Base-by-base conservation (phyloP, 1,140 invertebrate genomes). In the Megalopta genalis region DNA sequence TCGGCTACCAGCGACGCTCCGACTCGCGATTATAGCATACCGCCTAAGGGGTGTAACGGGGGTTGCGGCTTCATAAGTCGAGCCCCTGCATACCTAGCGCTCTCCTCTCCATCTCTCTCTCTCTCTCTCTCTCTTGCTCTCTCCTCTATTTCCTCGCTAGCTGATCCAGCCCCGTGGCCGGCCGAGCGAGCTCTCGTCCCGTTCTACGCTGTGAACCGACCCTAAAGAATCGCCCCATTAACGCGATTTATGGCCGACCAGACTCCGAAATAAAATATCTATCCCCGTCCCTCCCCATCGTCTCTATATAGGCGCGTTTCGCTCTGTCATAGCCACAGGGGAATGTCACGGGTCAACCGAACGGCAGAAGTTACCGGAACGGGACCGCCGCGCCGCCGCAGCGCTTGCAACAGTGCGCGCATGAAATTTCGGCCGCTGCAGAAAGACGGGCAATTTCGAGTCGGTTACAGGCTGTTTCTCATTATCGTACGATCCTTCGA, bases 201-300 rank as follows among this genome's bases (percentile, higher is more conserved):
- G 77, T 71, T 60, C 84, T 83, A n/a, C 67, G 72, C 79, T 70
- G 67, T 74, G 85, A 81, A 76, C 71, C 78, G 57, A 77, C 67
- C 85, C 81, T 87, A 82, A 89, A 89, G 88, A 89, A 86, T 90
- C 82, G 82, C 82, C 66, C 85, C 84, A 90, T 90, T 90, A 90
- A 86, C 78, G 70, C 77, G 89, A 90, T 90, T 88, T 89, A 90
- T 86, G 73, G 72, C 54, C 62, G 75, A 70, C 66, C 78, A 27
- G 60, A 80, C 73, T 80, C 75, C 81, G 75, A 88, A 88, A 89
- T 87, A 89, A 88, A 88, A 84, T 88, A 86, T 82, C 78, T 77
- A 69, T 72, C 65, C 71, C 74, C 27, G 59, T 4, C 23, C 57
- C 1, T 9, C 54, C n/a, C 54, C 6, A 62, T 66, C 67, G 68